These are phyloP conservation scores for Poeciliopsis turrubarensis DNA, from an alignment of 2,113 vertebrate genomes.

Conservation along the genomic window DNA sequence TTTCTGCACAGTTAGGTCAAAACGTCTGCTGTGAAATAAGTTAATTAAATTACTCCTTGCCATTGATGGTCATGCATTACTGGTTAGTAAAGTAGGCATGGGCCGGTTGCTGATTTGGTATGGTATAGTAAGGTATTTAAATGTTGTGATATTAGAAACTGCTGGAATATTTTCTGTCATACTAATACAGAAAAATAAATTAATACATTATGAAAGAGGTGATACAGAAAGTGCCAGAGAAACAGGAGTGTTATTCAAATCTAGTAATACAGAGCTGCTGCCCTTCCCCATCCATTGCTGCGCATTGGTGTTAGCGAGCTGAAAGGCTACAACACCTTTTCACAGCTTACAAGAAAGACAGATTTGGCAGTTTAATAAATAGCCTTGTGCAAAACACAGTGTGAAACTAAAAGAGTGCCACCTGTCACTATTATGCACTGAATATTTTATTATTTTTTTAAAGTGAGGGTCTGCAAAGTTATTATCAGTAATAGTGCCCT, in stretches of 20 bases:
- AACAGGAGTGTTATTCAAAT: not conserved
- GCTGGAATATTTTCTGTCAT: not conserved
- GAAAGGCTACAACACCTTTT: too few relatives aligned
- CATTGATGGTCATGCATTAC: not conserved
- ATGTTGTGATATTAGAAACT: not conserved
- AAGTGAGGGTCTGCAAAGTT: not conserved
- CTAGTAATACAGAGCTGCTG: not conserved
- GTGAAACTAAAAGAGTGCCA: not conserved
- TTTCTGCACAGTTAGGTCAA: not conserved
- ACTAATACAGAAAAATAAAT: too few relatives aligned
- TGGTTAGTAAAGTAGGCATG: not conserved
- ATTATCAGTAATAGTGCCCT: not conserved
- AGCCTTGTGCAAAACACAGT: not conserved
- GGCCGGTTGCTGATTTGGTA: not conserved
- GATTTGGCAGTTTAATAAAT: not conserved
- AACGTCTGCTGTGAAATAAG: not conserved
- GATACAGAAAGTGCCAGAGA: not conserved
- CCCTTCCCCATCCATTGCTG: not conserved
- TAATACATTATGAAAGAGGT: too few relatives aligned
- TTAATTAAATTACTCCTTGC: not conserved
- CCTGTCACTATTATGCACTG: not conserved
- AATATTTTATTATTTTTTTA: not conserved
- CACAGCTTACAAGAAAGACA: not conserved
- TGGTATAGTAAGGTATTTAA: not conserved
- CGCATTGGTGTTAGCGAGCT: not conserved